Base-by-base conservation (phyloP, 1,140 invertebrate species). In the Leptinotarsa texana region DNA sequence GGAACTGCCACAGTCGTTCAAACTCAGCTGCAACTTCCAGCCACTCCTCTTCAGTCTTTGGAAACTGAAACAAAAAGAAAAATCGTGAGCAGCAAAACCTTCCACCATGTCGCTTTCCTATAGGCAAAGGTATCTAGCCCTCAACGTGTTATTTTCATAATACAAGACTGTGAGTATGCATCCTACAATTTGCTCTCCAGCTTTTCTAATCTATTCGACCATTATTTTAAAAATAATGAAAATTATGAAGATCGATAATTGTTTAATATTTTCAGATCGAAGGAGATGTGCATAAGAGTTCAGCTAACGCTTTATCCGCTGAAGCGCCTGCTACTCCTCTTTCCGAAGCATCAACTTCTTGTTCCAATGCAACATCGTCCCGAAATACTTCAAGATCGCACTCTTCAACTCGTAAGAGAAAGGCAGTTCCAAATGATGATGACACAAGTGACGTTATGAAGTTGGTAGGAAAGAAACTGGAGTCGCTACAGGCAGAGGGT, bases 51-150 rank as follows among this genome's bases (percentile, higher is more conserved):
- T 21, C 74, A 13, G 17, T 74, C 21, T 73, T 24, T 11, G 63
- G 72, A 66, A 75, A 72, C 69, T 75, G 49, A 63, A 75, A 75
- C 49, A 51, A 51, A 51, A 51, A 51, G 17, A 11, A 51, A 24
- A 24, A 24, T 24, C 22, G 3, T 24, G 22, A 24, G 22, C 22
- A 24, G 22, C 22, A 24, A 24, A 24, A 24, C 22, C 22, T 24
- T 24, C 22, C 22, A 24, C 22, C 22, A 24, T 2, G 22, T 24
- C 22, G 22, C 22, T 24, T 24, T 2, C 22, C 22, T 24, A 24
- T 2, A 24, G 22, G 22, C 22, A 24, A 24, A 24, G 22, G 22
- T 24, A 24, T 24, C 22, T 24, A 24, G 22, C 22, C 22, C 22
- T 2, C 22, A 24, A 24, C 22, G 22, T 24, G 22, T 24, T 24